Percentiles rank a stretch among this genome's conserved stretches.
These are phyloP conservation scores for Monochamus saltuarius DNA, from an alignment of 1,140 invertebrate genomes.

Conservation along the genomic window DNA sequence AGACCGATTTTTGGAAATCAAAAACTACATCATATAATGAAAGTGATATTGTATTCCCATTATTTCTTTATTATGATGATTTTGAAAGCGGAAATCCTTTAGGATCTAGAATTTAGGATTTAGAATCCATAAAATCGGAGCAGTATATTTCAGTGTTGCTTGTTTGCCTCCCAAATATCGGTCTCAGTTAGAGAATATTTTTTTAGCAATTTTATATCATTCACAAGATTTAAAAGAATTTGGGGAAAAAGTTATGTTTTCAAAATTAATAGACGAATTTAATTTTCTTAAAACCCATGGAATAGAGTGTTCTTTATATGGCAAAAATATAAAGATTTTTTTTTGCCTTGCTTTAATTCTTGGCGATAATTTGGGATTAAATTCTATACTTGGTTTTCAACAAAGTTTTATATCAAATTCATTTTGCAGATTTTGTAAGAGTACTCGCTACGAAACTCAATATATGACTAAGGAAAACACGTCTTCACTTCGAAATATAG, in stretches of 20 bases:
- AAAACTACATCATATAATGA: too few relatives aligned
- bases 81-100: slow-evolving; percentile 14
- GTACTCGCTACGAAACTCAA: too few relatives aligned
- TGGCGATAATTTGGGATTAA: too few relatives aligned
- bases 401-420: too few relatives aligned
- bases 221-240: slow-evolving; percentile 9
- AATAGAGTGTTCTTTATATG: neutral
- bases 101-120: slow-evolving; percentile 12
- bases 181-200: slow-evolving; percentile 19
- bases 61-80: slow-evolving; percentile 5
- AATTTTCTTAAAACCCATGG: slow-evolving; percentile 8
- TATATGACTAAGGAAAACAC: too few relatives aligned
- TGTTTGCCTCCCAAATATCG: slow-evolving; percentile 1
- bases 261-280: slow-evolving; percentile 11
- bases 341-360: slow-evolving; percentile 7
- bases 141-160: slow-evolving; percentile 8
- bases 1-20: too few relatives aligned
- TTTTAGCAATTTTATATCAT: slow-evolving; percentile 9
- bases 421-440: too few relatives aligned
- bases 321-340: neutral
- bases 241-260: slow-evolving; percentile 8
- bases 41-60: too few relatives aligned
- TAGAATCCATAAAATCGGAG: slow-evolving; percentile 13
- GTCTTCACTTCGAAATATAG: too few relatives aligned
- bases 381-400: too few relatives aligned